Base-by-base conservation (phyloP, 1,140 invertebrate genomes). In the Anoplolepis gracilipes region DNA sequence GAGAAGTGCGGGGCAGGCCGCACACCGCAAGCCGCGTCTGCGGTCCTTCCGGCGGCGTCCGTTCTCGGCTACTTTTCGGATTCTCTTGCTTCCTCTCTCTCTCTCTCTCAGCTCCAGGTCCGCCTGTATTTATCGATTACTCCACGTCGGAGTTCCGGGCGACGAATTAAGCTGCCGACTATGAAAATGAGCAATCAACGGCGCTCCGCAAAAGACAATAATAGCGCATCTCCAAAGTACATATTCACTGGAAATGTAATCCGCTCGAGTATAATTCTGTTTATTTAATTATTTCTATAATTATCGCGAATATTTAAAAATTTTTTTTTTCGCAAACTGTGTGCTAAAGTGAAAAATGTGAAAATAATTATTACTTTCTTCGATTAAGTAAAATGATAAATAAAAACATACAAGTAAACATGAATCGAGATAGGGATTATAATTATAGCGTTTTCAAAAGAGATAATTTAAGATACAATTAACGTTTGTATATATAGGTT, bases 21-120 rank as follows among this genome's bases (percentile, higher is more conserved):
- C 85, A 84, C 78, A 92, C 91, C 90, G 90, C 90, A 92, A 87
- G 91, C 91, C 79, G 65, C 85, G 92, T 92, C 92, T 92, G 91
- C 91, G 91, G 90, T 88, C 90, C 87, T 90, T 90, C 89, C 86
- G 86, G 86, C 73, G 70, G 77, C 49, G 70, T 77, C 79, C 73
- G 70, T 33, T 84, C 62, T 67, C 85, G 59, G 77, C 88, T 89
- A 90, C 88, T 90, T 90, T 90, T 89, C 73, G 70, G 79, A 90
- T 84, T 88, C 87, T 62, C 75, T 28, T 22, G 19, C 7, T 62
- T 53, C 62, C 62, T 55, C 19, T 16, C 42, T 22, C 11, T 49
- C 19, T 22, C 64, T 4, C 36, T 16, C 22, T 13, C 62, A 19
- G 33, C 19, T 39, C 64, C n/a, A n/a, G 42, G 39, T 36, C 49